Percentiles rank a stretch among this genome's conserved stretches.
Conservation (phyloP, 1,140 invertebrate species). For the Cylas formicarius region DNA sequence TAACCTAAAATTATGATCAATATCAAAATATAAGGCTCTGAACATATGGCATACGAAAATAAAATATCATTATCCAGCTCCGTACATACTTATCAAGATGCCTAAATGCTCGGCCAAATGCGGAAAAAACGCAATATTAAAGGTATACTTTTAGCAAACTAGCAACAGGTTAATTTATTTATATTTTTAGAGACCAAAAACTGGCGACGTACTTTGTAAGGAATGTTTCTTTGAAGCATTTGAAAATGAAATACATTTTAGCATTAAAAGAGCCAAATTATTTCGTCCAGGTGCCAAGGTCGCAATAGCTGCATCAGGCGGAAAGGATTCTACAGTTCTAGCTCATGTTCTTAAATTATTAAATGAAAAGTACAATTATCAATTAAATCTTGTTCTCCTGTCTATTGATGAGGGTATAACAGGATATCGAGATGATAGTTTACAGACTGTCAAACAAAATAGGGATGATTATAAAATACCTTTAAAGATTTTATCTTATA, state of each 20-base stretch:
- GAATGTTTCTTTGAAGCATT: slow-evolving; percentile 93
- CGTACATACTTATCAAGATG: too few relatives aligned
- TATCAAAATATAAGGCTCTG: too few relatives aligned
- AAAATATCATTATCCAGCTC: too few relatives aligned
- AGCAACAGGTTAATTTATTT: neutral
- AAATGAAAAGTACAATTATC: slow-evolving; percentile 89
- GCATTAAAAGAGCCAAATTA: slow-evolving; percentile 76
- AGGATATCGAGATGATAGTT: slow-evolving; percentile 95
- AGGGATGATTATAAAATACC: slow-evolving; percentile 88
- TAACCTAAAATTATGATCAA: too few relatives aligned
- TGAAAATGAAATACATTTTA: slow-evolving; percentile 94
- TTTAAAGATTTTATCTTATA: slow-evolving; percentile 93
- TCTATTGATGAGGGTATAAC: slow-evolving; percentile 99
- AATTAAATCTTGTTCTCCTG: slow-evolving; percentile 81
- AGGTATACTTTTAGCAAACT: slow-evolving; percentile 46
- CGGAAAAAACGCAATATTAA: slow-evolving; percentile 63
- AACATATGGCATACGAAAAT: too few relatives aligned
- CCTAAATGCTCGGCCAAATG: slow-evolving; percentile 60
- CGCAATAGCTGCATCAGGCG: slow-evolving; percentile 94
- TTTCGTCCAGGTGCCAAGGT: slow-evolving; percentile 84
- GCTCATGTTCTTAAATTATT: slow-evolving; percentile 86
- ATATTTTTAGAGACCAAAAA: slow-evolving; percentile 72
- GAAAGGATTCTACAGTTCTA: slow-evolving; percentile 98
- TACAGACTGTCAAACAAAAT: slow-evolving; percentile 95
- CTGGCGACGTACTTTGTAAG: slow-evolving; percentile 86